These are phyloP conservation scores for Sebastiscus tertius DNA, from an alignment of 2,797 vertebrate genomes.

Conservation along the genomic window DNA sequence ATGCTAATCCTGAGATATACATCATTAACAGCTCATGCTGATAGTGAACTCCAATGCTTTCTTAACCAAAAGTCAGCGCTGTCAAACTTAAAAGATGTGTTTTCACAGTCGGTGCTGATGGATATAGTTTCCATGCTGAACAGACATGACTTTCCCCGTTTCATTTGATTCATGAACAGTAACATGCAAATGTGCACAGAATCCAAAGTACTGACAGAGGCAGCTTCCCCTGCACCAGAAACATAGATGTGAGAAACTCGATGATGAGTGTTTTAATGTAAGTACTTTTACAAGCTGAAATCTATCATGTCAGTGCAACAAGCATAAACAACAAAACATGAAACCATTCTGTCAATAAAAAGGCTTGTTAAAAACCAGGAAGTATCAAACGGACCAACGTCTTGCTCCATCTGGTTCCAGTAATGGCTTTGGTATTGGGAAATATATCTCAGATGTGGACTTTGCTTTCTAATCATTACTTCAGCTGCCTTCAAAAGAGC, in stretches of 20 bases:
- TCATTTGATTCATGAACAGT: conserved; percentile 5
- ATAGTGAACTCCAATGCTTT: conserved; percentile 39
- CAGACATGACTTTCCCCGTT: conserved; percentile 11
- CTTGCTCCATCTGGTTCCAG: conserved; percentile 78
- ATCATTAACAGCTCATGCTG: conserved; percentile 42
- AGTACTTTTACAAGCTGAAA: conserved; percentile 42
- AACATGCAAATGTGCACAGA: conserved; percentile 15
- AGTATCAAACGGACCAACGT: conserved; percentile 67
- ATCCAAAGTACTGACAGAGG: neutral
- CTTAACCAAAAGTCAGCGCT: conserved; percentile 21
- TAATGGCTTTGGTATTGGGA: conserved; percentile 74
- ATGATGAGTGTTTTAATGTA: conserved; percentile 25
- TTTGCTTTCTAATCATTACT: conserved; percentile 76
- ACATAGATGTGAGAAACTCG: neutral
- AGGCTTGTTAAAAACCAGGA: conserved; percentile 73
- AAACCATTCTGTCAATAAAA: conserved; percentile 68
- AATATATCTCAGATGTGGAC: conserved; percentile 84
- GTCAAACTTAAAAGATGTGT: conserved; percentile 25
- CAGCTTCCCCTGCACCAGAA: neutral
- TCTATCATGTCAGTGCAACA: conserved; percentile 50
- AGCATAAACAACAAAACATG: conserved; percentile 63
- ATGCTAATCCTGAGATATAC: conserved; percentile 48
- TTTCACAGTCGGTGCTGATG: conserved; percentile 21
- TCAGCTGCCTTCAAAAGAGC: conserved; percentile 73
- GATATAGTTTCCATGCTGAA: conserved; percentile 4